Base-by-base conservation (phyloP, 2,797 vertebrate genomes). In the Tapera naevia region DNA sequence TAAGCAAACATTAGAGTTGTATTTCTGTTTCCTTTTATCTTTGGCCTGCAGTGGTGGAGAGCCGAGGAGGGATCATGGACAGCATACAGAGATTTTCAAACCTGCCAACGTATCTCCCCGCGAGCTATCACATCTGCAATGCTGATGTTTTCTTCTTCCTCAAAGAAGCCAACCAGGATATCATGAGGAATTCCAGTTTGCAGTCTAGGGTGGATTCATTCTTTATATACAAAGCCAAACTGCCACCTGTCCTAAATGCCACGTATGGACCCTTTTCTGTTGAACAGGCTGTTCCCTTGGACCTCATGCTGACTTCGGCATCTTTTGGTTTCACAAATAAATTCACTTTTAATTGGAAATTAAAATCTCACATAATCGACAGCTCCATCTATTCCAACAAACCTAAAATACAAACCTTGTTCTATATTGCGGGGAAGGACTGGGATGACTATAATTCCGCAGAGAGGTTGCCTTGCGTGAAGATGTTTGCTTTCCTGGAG, bases 121-220 rank as follows among this genome's bases (percentile, higher is more conserved):
- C 98, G 3, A 98, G 97, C 85, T 98, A 98, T 89, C 98, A 98
- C 71, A 72, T 99, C 46, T 98, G 96, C 37, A 98, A 98, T 0
- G 98, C 98, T 1, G 99, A 99, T 54, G 96, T 98, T 21, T 98
- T 98, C 94, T 99, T 99, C 97, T 99, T 99, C 95, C 98, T 99
- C 51, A 98, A 98, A 60, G 99, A 99, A 94, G 98, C 98, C 96
- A 98, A 98, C 96, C 99, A 99, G 98, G 99, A 99, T 91, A 98
- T 99, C 58, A 99, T 98, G 97, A 98, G 98, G 64, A 99, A 99
- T 35, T 98, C 99, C 96, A 99, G 99, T 96, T 97, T 99, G 91
- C 98, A 98, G 86, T 97, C 98, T 0, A 98, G 99, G 32, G 98
- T 97, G 4, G 99, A 99, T 96, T 98, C 98, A 2, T 98, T 99